A percentile compares a stretch with the other conserved stretches of the same genome.
Conservation (phyloP, 2,113 vertebrate genomes). For the Melanostigma gelatinosum region DNA sequence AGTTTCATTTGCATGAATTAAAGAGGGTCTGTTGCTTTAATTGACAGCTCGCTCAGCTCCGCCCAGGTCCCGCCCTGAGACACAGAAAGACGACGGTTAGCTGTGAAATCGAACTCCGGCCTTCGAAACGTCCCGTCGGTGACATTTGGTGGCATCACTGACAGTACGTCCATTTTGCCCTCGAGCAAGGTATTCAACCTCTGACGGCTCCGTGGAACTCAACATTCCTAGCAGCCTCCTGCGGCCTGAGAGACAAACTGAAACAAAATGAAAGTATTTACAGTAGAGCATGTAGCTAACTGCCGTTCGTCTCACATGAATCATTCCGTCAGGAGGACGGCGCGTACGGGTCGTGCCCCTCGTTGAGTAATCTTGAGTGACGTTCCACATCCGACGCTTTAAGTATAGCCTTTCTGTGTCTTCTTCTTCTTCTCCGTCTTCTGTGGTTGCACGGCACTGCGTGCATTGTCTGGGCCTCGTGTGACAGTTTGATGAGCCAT, state of each 20-base stretch:
- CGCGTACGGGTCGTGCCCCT: constrained; percentile 24
- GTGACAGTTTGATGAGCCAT: constrained; percentile 78
- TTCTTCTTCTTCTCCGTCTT: constrained; percentile 20
- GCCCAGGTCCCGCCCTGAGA: too few relatives aligned
- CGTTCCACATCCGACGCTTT: constrained; percentile 50
- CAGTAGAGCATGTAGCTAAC: background rate
- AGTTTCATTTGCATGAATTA: too few relatives aligned
- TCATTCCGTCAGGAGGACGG: background rate
- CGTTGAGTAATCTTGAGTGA: constrained; percentile 60
- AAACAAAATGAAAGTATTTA: background rate
- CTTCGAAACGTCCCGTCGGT: background rate
- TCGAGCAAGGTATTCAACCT: background rate
- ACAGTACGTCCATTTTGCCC: background rate
- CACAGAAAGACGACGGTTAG: too few relatives aligned
- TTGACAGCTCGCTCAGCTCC: too few relatives aligned
- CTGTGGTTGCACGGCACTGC: constrained; percentile 44
- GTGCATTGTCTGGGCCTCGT: constrained; percentile 51
- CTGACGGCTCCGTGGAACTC: background rate
- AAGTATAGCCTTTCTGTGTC: constrained; percentile 51
- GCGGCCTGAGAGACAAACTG: background rate
- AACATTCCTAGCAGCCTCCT: background rate
- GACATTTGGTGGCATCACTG: background rate
- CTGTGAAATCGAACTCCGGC: background rate
- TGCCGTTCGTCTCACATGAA: background rate
- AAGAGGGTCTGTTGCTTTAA: too few relatives aligned